A percentile compares a stretch with the other conserved stretches of the same genome.
Conservation (phyloP, 2,888 invertebrate genomes). For the Chouioia cunea region DNA sequence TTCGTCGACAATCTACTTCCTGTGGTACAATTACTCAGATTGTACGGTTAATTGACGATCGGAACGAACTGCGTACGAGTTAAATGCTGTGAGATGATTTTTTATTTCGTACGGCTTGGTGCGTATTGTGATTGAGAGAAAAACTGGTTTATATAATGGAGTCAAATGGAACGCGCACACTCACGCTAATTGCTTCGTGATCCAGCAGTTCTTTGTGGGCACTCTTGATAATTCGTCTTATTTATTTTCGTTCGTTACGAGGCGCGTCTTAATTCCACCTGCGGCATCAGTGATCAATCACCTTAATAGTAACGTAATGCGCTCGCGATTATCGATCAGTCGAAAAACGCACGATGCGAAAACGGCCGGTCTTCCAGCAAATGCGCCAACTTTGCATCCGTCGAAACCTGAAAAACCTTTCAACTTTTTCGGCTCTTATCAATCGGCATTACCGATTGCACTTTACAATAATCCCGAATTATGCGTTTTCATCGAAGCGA, state of each 20-base stretch:
- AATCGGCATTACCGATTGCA: too few relatives aligned
- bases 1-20: neutral
- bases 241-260: slow-evolving; percentile 6
- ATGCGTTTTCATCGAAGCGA: too few relatives aligned
- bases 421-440: too few relatives aligned
- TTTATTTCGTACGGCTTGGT: neutral
- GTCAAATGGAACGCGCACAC: neutral
- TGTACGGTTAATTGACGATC: slow-evolving; percentile 32
- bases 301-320: neutral
- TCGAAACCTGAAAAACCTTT: too few relatives aligned
- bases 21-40: slow-evolving; percentile 7
- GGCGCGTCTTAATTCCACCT: slow-evolving; percentile 13
- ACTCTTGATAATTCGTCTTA: slow-evolving; percentile 12
- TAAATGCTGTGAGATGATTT: too few relatives aligned
- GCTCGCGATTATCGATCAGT: too few relatives aligned
- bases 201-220: slow-evolving; percentile 23
- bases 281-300: slow-evolving; percentile 18
- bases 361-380: too few relatives aligned
- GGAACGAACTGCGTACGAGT: neutral
- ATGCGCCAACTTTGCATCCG: too few relatives aligned
- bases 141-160: slow-evolving; percentile 26
- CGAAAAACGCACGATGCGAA: too few relatives aligned
- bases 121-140: neutral
- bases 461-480: too few relatives aligned
- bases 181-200: slow-evolving; percentile 19